phyloP scores from a whole-genome alignment of 2,113 vertebrate species.

The Tonatia bakeri region DNA sequence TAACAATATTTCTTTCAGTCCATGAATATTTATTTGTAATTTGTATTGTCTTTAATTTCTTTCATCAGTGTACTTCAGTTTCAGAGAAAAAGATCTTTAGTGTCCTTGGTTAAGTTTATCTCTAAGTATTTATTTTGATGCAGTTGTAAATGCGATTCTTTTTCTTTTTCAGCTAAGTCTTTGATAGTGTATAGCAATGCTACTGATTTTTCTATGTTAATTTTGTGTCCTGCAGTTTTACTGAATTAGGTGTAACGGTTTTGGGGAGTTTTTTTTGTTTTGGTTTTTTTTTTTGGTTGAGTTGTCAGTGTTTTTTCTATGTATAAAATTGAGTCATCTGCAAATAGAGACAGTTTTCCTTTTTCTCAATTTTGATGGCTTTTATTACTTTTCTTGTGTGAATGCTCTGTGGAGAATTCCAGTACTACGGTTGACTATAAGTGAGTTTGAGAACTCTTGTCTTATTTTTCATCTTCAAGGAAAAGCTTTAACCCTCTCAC shows the following conservation, averaged over 20 bases:
- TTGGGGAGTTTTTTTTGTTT: too few species aligned
- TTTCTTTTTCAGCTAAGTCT: neutral
- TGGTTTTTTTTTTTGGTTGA: neutral
- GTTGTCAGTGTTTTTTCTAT: neutral
- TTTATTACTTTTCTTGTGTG: neutral
- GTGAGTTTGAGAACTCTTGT: neutral
- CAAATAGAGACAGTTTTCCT: neutral
- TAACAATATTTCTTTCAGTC: neutral
- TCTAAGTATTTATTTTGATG: neutral
- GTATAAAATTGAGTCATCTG: neutral
- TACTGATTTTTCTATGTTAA: neutral
- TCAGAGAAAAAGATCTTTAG: neutral
- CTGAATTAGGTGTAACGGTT: neutral
- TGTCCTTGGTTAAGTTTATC: neutral
- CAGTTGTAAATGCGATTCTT: neutral
- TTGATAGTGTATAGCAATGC: neutral
- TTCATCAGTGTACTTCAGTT: neutral
- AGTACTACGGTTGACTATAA: neutral
- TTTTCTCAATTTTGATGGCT: neutral
- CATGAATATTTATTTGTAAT: neutral
- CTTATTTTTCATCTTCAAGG: neutral
- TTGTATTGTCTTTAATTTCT: neutral
- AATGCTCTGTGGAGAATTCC: neutral
- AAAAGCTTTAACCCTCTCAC: neutral
- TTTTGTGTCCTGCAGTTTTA: neutral